Conservation (phyloP, 1,140 invertebrate genomes). For the Orchesella cincta region DNA sequence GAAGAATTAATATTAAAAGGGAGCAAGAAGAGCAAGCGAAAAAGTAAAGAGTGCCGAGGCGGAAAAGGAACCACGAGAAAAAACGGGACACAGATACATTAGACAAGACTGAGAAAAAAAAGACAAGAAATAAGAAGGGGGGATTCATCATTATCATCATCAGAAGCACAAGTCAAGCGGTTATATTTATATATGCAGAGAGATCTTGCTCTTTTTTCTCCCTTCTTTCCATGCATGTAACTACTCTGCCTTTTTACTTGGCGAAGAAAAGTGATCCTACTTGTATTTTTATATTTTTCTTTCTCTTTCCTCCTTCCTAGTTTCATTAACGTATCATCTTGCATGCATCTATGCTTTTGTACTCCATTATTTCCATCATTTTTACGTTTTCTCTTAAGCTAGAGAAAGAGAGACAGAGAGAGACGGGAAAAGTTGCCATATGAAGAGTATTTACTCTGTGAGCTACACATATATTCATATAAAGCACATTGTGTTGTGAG, state of each 20-base stretch:
- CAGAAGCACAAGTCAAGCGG: slow-evolving; percentile 28
- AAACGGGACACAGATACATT: slow-evolving; percentile 15
- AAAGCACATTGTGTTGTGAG: background rate
- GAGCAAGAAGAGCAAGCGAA: slow-evolving; percentile 2
- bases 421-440: background rate
- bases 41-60: slow-evolving; percentile 11
- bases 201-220: slow-evolving; percentile 15
- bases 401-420: slow-evolving; percentile 28
- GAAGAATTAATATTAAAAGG: slow-evolving; percentile 28
- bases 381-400: slow-evolving; percentile 8
- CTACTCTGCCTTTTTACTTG: background rate
- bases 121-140: slow-evolving; percentile 28
- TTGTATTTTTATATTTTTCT: slow-evolving; percentile 24
- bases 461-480: background rate
- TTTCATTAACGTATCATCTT: slow-evolving; percentile 30
- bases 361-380: slow-evolving; percentile 27
- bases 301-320: slow-evolving; percentile 21
- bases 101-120: slow-evolving; percentile 34
- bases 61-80: slow-evolving; percentile 39
- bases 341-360: slow-evolving; percentile 29
- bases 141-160: slow-evolving; percentile 25
- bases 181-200: slow-evolving; percentile 24
- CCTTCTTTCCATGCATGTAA: background rate
- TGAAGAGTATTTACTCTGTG: slow-evolving; percentile 21
- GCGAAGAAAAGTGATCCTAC: slow-evolving; percentile 3